These are phyloP conservation scores for fruit fly (Drosophila melanogaster) DNA, from an alignment of 1,140 invertebrate species.

Conservation along the genomic window Release_6_plus_ISO1_MT NT_033779.5:18406001-18406500, in stretches of 20 bases:
- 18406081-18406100: neutral
- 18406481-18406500: conserved; percentile 49
- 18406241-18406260: conserved; percentile 1
- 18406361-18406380: conserved; percentile 43
- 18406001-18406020: neutral
- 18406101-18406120: no score
- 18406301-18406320: conserved; percentile 76
- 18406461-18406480: neutral
- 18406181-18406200: neutral
- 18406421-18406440: conserved; percentile 28
- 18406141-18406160: neutral
- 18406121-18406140: neutral
- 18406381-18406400: conserved; percentile 83
- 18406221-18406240: neutral
- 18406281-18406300: conserved; percentile 54
- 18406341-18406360: conserved; percentile 74
- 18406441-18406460: neutral
- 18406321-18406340: conserved; percentile 73
- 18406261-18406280: conserved; percentile 68
- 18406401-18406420: conserved; percentile 51
- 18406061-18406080: neutral
- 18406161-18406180: no score
- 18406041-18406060: neutral
- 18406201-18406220: neutral
- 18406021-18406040: neutral